These are phyloP conservation scores for Muntiacus muntjak DNA, from an alignment of 2,113 vertebrate genomes.

Conservation along the genomic window DNA sequence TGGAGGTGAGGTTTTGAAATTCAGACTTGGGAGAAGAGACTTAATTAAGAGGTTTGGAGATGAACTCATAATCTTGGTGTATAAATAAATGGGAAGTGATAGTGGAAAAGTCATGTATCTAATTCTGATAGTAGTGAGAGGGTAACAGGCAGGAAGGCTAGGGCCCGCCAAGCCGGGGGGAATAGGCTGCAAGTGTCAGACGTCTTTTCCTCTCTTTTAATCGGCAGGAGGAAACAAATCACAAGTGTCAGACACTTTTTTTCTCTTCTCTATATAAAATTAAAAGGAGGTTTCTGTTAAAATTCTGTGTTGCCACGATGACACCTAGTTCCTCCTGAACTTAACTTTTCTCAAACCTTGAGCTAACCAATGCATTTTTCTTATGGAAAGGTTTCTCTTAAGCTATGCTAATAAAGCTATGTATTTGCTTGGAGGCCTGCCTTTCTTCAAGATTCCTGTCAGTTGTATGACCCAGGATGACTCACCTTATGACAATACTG, in stretches of 20 bases:
- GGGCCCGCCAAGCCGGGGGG: fast-evolving
- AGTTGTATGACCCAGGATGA: background rate
- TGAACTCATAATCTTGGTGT: background rate
- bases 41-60: background rate
- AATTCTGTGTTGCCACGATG: background rate
- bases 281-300: background rate
- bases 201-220: background rate
- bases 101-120: background rate
- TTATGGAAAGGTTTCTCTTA: background rate
- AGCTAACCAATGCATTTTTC: background rate
- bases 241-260: background rate
- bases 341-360: background rate
- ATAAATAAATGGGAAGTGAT: background rate
- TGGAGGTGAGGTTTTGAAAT: background rate
- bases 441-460: background rate
- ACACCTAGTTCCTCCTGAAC: background rate
- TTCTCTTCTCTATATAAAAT: background rate
- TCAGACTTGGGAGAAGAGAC: background rate
- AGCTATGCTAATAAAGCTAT: background rate
- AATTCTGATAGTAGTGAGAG: background rate
- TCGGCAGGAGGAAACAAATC: background rate
- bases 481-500: background rate
- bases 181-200: background rate
- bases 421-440: background rate
- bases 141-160: background rate